Evolutionary conservation across 2,113 vertebrate genomes (phyloP).

Genomic region (Erythrolamprus reginae): DNA sequence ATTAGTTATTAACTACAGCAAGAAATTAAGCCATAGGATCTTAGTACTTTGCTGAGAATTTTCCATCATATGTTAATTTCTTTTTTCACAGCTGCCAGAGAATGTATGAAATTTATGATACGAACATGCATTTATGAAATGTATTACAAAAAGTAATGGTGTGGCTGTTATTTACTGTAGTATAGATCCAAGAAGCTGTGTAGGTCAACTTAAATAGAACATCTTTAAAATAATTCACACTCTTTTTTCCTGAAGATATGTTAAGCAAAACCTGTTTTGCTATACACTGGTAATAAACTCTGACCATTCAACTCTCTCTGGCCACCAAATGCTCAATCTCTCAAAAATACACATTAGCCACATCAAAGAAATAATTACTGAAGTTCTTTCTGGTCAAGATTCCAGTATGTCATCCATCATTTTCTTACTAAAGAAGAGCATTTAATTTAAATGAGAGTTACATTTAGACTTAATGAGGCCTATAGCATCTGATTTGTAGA

Average conservation of each 20-base stretch:
- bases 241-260: slow-evolving; percentile 6
- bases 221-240: not conserved
- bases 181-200: not conserved
- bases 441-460: slow-evolving; percentile 17
- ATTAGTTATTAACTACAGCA: not conserved
- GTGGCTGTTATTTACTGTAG: not conserved
- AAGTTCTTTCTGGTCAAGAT: slow-evolving; percentile 23
- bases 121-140: not conserved
- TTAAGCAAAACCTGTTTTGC: not conserved
- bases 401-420: slow-evolving; percentile 8
- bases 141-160: not conserved
- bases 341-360: slow-evolving; percentile 10
- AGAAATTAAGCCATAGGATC: not conserved
- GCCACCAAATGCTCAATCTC: slow-evolving; percentile 10
- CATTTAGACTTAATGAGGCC: slow-evolving; percentile 1
- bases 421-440: slow-evolving; percentile 20
- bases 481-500: not conserved
- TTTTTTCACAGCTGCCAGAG: not conserved
- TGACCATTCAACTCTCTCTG: slow-evolving; percentile 25
- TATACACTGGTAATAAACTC: not conserved
- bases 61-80: not conserved
- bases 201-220: not conserved
- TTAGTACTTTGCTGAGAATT: not conserved
- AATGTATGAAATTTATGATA: not conserved
- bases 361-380: slow-evolving; percentile 23